phyloP scores from a whole-genome alignment of 1,140 invertebrate species.

The Pygmarrhopalites habei region DNA sequence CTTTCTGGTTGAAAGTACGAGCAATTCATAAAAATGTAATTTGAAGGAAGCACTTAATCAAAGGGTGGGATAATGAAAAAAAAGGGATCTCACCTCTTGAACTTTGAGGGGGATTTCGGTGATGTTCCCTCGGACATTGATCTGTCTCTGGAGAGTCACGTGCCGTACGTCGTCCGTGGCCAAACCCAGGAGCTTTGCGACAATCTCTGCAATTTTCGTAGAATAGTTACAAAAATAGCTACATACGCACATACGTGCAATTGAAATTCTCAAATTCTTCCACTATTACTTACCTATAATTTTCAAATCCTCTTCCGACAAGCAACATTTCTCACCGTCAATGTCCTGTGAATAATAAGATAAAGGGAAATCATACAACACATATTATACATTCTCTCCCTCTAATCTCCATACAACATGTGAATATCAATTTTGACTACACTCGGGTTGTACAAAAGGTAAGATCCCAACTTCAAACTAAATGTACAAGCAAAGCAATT shows the following conservation, averaged over 20 bases:
- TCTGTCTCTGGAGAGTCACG: conserved; percentile 67
- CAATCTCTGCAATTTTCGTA: conserved; percentile 66
- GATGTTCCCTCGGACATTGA: conserved; percentile 89
- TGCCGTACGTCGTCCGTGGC: conserved; percentile 65
- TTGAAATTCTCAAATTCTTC: too few species aligned
- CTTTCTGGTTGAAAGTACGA: too few species aligned
- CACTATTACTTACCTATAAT: too few species aligned
- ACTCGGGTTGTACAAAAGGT: too few species aligned
- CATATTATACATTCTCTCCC: too few species aligned
- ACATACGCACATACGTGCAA: too few species aligned
- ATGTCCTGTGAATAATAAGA: conserved; percentile 63
- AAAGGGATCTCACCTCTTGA: conserved; percentile 59
- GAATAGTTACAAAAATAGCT: too few species aligned
- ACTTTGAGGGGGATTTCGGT: conserved; percentile 89
- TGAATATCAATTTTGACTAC: not conserved
- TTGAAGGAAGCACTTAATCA: too few species aligned
- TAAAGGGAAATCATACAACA: not conserved
- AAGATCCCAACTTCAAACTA: too few species aligned
- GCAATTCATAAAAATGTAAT: too few species aligned
- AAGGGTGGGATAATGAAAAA: too few species aligned
- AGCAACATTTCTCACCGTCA: conserved; percentile 77
- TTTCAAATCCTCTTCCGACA: conserved; percentile 63
- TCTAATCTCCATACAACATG: not conserved
- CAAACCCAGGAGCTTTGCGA: conserved; percentile 73
- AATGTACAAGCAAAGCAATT: too few species aligned